These are phyloP conservation scores for Chironomus riparius DNA, from an alignment of 2,888 invertebrate species.

Conservation along the genomic window DNA sequence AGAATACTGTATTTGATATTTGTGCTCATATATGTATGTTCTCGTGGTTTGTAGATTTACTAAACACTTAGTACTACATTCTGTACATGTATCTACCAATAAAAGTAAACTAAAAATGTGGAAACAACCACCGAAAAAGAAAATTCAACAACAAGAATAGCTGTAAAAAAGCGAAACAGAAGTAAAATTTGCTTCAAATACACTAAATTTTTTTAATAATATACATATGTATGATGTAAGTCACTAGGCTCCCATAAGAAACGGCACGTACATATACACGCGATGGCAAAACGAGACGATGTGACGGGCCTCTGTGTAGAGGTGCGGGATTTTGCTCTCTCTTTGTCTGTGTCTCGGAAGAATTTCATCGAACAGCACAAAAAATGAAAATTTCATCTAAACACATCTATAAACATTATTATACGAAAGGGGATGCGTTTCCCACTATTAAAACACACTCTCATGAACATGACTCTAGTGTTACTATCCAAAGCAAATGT, in stretches of 20 bases:
- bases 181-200: background rate
- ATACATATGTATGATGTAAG: conserved; percentile 26
- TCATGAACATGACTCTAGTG: no score
- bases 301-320: conserved; percentile 22
- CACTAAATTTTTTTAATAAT: conserved; percentile 23
- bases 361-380: background rate
- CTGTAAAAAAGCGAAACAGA: background rate
- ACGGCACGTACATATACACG: background rate
- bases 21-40: no score
- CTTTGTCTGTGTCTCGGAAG: conserved; percentile 11
- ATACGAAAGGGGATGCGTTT: conserved; percentile 26
- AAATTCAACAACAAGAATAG: background rate
- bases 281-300: background rate
- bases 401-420: conserved; percentile 25
- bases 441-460: no score
- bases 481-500: no score
- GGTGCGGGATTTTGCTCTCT: conserved; percentile 13
- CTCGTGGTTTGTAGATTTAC: background rate
- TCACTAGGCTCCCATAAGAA: conserved; percentile 19
- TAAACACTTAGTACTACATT: background rate
- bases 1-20: no score
- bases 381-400: conserved; percentile 26
- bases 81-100: no score
- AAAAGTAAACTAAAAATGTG: background rate
- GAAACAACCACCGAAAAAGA: background rate